Percentiles rank a stretch among this genome's conserved stretches.
Evolutionary conservation across 2,888 invertebrate genomes (phyloP).

Genomic region (Mayetiola destructor): DNA sequence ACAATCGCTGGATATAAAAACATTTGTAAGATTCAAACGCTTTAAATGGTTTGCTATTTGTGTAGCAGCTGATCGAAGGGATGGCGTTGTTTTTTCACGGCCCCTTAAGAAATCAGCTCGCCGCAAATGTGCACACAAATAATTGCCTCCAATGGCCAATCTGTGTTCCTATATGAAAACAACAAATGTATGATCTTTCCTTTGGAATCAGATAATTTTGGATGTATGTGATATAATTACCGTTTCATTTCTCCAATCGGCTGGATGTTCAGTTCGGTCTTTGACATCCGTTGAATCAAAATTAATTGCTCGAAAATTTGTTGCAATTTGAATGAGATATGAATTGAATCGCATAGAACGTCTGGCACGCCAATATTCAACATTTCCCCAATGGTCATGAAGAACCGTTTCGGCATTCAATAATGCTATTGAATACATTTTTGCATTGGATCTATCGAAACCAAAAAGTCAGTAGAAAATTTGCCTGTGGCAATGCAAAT

Average conservation of each 20-base stretch:
- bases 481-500: not conserved
- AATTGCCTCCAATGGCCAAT: slow-evolving; percentile 49
- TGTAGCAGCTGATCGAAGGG: slow-evolving; percentile 55
- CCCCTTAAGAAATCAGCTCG: slow-evolving; percentile 74
- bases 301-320: slow-evolving; percentile 44
- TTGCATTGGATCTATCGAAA: not conserved
- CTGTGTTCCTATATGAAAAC: slow-evolving; percentile 33
- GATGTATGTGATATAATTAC: slow-evolving; percentile 25
- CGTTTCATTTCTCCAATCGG: slow-evolving; percentile 47
- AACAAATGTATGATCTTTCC: not conserved
- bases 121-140: slow-evolving; percentile 73
- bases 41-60: slow-evolving; percentile 52
- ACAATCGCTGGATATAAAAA: slow-evolving; percentile 82
- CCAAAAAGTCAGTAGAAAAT: not conserved
- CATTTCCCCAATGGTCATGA: slow-evolving; percentile 74
- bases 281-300: slow-evolving; percentile 47
- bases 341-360: slow-evolving; percentile 82
- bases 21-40: slow-evolving; percentile 40
- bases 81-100: slow-evolving; percentile 59
- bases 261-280: slow-evolving; percentile 44
- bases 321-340: slow-evolving; percentile 50
- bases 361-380: slow-evolving; percentile 69
- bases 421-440: not conserved
- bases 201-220: not conserved
- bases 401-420: slow-evolving; percentile 65